Conservation (phyloP, 2,888 invertebrate genomes). For the Sarcophaga rosellei region DNA sequence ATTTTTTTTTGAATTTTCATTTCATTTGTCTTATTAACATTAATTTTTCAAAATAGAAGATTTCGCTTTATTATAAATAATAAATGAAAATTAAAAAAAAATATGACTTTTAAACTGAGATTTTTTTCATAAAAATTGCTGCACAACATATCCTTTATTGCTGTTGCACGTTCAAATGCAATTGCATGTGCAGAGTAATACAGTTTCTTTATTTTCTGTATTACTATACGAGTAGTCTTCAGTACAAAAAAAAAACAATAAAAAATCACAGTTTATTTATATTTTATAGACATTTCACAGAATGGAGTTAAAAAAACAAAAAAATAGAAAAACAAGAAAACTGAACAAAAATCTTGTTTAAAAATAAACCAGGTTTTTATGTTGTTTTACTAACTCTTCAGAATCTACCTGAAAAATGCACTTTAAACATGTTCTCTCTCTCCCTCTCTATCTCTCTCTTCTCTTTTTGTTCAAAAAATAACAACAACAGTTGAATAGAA, state of each 20-base stretch:
- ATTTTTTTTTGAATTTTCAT: no score
- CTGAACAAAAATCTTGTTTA: neutral
- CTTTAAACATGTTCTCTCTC: constrained; percentile 37
- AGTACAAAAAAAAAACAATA: neutral
- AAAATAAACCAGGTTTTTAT: constrained; percentile 41
- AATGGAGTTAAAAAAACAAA: neutral
- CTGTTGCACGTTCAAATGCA: neutral
- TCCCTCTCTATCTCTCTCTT: neutral
- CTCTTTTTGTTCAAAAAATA: neutral
- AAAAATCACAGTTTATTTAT: constrained; percentile 47
- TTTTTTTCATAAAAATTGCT: neutral
- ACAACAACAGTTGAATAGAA: constrained; percentile 2
- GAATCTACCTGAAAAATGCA: constrained; percentile 48
- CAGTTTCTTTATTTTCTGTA: neutral
- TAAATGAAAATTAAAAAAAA: no score
- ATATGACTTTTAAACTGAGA: no score
- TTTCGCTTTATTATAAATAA: no score
- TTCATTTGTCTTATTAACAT: no score
- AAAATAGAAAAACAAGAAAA: constrained; percentile 2
- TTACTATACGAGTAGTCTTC: neutral
- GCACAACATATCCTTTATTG: neutral
- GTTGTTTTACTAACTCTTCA: constrained; percentile 45
- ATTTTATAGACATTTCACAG: neutral
- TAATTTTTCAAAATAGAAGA: no score
- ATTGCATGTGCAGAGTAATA: constrained; percentile 6